Base-by-base conservation (phyloP, 2,888 invertebrate genomes). In the Cremastinae sp. region DNA sequence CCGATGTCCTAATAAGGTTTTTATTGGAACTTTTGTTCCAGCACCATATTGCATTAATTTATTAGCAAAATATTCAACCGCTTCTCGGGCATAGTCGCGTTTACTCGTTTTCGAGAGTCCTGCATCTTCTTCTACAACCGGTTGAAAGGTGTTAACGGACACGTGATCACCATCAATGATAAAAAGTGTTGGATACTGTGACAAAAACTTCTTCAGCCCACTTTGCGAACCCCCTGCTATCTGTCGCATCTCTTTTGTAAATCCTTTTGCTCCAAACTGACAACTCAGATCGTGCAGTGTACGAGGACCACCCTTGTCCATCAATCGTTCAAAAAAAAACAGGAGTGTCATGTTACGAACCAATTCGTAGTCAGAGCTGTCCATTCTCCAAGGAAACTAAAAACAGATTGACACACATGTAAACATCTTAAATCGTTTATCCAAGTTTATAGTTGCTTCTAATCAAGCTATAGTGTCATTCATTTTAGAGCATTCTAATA, bases 261-360 rank as follows among this genome's bases (percentile, higher is more conserved):
- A 99, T 83, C 97, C 98, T 90, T 98, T 98, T 83, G 98, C 98
- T 86, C 99, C 99, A 91, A 99, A 99, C 91, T 99, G 98, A 91
- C 99, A 99, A 90, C 98, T 98, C 84, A 99, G 93, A 92, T 99
- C 99, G 91, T 98, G 98, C 86, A 99, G 93, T 82, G 98, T 97
- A 90, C 98, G 93, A 80, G 98, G 96, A 90, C 97, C 96, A 85
- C 97, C 96, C 92, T 98, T 98, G 91, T 98, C 98, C 93, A 99
- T 94, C 84, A 99, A 93, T 87, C 98, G 95, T 92, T 99, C 99
- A 90, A 99, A 95, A 91, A 99, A 99, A 92, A 99, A 99, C 89
- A 99, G 93, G 88, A 99, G 92, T 85, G 98, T 98, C 94, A 96
- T 95, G 91, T 98, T 98, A 89, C 97, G 93, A 86, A 96, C 95